Evolutionary conservation across 1,140 invertebrate species (phyloP).

Genomic region (Theocolax elegans): DNA sequence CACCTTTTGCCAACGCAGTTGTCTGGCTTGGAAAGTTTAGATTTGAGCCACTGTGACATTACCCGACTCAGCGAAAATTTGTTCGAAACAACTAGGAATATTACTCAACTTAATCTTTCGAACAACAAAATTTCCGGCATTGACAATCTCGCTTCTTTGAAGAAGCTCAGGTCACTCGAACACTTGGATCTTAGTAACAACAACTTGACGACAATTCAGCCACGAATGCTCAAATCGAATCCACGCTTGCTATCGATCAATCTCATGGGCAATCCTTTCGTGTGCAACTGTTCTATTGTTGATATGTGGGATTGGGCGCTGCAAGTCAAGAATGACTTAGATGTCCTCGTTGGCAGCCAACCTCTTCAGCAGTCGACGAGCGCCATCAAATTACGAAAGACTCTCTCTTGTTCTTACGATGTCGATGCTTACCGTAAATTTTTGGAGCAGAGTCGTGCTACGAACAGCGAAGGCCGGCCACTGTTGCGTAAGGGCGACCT

Average conservation of each 20-base stretch:
- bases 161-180: constrained; percentile 71
- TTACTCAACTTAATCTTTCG: constrained; percentile 74
- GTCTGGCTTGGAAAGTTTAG: constrained; percentile 72
- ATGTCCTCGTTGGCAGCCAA: constrained; percentile 73
- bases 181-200: constrained; percentile 75
- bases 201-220: constrained; percentile 71
- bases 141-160: constrained; percentile 70
- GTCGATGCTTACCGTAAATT: constrained; percentile 68
- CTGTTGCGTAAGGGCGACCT: constrained; percentile 70
- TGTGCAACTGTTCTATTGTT: constrained; percentile 76
- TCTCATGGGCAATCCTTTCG: constrained; percentile 76
- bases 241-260: constrained; percentile 71
- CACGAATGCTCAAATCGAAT: constrained; percentile 69
- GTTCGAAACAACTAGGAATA: constrained; percentile 72
- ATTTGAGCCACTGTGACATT: constrained; percentile 76
- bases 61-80: constrained; percentile 71
- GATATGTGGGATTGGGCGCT: constrained; percentile 80
- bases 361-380: constrained; percentile 65
- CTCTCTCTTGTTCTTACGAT: constrained; percentile 75
- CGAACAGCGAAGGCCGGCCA: constrained; percentile 65
- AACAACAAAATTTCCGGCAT: constrained; percentile 70
- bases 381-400: constrained; percentile 73
- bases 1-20: constrained; percentile 74
- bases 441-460: constrained; percentile 66
- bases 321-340: constrained; percentile 73